Evolutionary conservation across 2,888 invertebrate genomes (phyloP).

Genomic region (Bugula neritina): DNA sequence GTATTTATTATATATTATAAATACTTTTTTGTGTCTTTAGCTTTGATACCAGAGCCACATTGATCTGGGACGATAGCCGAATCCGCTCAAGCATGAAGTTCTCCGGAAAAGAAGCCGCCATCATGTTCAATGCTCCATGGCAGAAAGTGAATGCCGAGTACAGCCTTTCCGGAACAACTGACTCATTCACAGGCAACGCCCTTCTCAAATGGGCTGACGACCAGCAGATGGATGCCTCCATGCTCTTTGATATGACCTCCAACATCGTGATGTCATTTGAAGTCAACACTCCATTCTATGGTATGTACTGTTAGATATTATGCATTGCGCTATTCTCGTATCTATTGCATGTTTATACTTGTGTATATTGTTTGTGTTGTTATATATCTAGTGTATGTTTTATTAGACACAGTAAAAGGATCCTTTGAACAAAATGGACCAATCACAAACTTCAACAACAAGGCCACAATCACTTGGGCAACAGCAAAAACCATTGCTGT

Average conservation of each 20-base stretch:
- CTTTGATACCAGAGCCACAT: neutral
- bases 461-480: neutral
- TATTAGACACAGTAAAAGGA: neutral
- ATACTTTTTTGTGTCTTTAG: neutral
- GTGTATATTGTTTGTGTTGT: neutral
- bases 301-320: neutral
- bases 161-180: constrained; percentile 9
- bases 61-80: neutral
- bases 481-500: constrained; percentile 5
- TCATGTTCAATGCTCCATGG: constrained; percentile 20
- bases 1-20: no score
- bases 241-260: constrained; percentile 12
- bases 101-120: constrained; percentile 3
- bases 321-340: neutral
- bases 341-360: constrained; percentile 1
- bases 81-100: constrained; percentile 9
- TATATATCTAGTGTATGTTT: neutral
- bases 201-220: constrained; percentile 29
- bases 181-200: constrained; percentile 27
- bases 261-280: neutral
- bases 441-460: constrained; percentile 25
- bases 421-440: constrained; percentile 27
- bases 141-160: constrained; percentile 21
- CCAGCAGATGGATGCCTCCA: constrained; percentile 27
- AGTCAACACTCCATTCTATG: constrained; percentile 14